phyloP scores from a whole-genome alignment of 2,113 vertebrate species.

The Bostrychus sinensis region DNA sequence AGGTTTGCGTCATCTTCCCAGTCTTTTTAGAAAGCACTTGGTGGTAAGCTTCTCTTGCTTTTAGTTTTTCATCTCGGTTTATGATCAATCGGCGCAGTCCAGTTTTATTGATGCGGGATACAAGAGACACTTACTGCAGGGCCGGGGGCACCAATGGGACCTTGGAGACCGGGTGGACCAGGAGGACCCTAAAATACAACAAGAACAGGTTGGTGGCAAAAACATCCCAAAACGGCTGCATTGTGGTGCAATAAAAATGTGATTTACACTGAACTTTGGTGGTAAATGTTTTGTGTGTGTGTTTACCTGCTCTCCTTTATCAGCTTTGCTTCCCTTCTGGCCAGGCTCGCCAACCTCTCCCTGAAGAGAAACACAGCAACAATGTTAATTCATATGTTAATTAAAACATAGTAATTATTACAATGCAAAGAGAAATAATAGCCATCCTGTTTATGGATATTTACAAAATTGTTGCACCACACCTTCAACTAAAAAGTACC shows the following conservation, averaged over 20 bases:
- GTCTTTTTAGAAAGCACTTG: neutral
- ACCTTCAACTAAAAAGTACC: neutral
- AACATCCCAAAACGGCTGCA: constrained; percentile 1
- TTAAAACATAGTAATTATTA: too few relatives aligned
- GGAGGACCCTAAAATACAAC: constrained; percentile 87
- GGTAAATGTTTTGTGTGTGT: constrained; percentile 8
- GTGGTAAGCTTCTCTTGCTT: neutral
- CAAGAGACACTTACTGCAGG: constrained; percentile 87
- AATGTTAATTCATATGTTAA: neutral
- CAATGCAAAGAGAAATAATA: too few relatives aligned
- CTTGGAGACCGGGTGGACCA: constrained; percentile 93
- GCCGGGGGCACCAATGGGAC: constrained; percentile 92
- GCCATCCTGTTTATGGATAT: too few relatives aligned
- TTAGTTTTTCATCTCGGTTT: neutral
- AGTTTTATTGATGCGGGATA: neutral
- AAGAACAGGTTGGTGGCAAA: neutral
- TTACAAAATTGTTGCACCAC: neutral
- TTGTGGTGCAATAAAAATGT: neutral
- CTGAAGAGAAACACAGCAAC: constrained; percentile 76
- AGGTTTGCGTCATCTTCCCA: neutral
- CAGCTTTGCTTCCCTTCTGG: constrained; percentile 96
- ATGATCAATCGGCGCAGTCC: neutral
- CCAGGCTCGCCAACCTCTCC: constrained; percentile 96
- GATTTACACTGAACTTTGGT: neutral
- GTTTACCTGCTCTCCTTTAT: constrained; percentile 95